Base-by-base conservation (phyloP, 2,888 invertebrate genomes). In the Pheosia tremula region DNA sequence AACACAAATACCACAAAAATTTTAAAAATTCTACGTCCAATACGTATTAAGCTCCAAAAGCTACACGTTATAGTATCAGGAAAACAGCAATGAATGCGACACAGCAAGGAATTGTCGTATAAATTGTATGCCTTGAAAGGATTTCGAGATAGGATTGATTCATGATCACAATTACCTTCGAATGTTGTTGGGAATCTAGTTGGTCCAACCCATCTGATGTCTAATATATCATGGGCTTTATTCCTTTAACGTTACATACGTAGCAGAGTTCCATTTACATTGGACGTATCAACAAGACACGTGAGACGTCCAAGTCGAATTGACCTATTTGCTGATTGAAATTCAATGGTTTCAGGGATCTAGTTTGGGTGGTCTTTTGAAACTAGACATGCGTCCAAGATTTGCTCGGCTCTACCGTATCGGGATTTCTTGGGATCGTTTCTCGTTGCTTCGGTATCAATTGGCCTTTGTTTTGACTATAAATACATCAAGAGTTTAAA, bases 151-250 rank as follows among this genome's bases (percentile, higher is more conserved):
- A 86, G 79, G 91, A 90, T 91, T 92, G 92, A 93, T 91, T 89
- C 90, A 92, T 90, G 87, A 82, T 86, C 86, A 86, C 91, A 90
- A 91, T 92, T 91, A 92, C 89, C 89, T 91, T 83, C 81, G 82
- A 83, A 87, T 87, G 86, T 87, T 85, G 87, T 86, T 82, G 81
- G 82, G 81, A 83, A 81, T 82, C 82, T 79, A 78, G 81, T 82
- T 79, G 78, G 78, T 68, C 75, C 73, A 79, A 72, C 72, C 75
- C 69, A 67, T 75, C 71, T 76, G 74, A 74, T 68, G 77, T 24
- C 87, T 81, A 79, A 58, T 62, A 47, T 70, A 74, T 52, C 56
- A 64, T 71, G 85, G 80, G 65, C 81, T 70, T 38, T 58, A 52
- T 38, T 41, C 52, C 61, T 63, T 56, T 67, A 59, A 47, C 58